phyloP scores from a whole-genome alignment of 2,113 vertebrate genomes.

The Hystrix brachyura region DNA sequence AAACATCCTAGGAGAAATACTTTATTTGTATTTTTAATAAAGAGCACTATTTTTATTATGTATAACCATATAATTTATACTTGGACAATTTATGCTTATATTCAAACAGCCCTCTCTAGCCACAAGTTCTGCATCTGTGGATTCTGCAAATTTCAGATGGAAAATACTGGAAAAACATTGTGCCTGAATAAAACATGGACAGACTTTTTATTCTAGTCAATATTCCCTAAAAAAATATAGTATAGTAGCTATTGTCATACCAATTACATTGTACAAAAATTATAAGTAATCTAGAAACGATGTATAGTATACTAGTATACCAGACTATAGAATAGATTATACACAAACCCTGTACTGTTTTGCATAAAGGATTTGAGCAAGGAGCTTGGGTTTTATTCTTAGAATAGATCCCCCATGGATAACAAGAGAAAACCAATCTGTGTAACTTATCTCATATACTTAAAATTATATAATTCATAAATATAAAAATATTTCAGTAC shows the following conservation, averaged over 20 bases:
- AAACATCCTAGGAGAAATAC: background rate
- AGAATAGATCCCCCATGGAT: background rate
- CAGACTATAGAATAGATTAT: background rate
- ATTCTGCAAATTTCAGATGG: background rate
- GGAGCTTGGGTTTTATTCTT: background rate
- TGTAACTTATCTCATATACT: background rate
- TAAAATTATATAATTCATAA: background rate
- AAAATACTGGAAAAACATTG: background rate
- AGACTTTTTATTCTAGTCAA: background rate
- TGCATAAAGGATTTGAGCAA: background rate
- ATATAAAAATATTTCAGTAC: conserved; percentile 4
- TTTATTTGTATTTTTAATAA: background rate
- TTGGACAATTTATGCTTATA: background rate
- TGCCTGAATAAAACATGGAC: background rate
- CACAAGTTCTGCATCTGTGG: background rate
- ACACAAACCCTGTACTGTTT: background rate
- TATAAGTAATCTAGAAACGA: background rate
- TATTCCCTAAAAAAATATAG: background rate
- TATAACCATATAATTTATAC: background rate
- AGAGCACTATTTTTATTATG: background rate
- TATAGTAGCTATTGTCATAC: background rate
- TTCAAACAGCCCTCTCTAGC: background rate
- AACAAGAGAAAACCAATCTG: background rate
- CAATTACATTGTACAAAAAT: background rate
- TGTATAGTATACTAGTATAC: background rate